Evolutionary conservation across 2,797 vertebrate genomes (phyloP).

Genomic region (Pterois miles): DNA sequence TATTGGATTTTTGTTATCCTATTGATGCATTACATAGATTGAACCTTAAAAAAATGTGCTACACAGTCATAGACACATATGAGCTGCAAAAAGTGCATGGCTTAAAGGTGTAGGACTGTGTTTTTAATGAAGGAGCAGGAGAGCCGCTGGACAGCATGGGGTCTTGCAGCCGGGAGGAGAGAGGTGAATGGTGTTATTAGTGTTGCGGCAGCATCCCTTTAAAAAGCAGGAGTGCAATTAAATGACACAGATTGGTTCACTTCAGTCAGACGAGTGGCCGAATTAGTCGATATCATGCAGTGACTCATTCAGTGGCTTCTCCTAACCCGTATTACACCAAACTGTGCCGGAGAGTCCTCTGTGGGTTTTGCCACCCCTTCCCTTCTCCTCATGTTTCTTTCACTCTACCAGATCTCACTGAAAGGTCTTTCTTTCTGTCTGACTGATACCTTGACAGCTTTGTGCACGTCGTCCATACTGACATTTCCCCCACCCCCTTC

Average conservation of each 20-base stretch:
- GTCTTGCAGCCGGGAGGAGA: slow-evolving; percentile 23
- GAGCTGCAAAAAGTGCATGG: neutral
- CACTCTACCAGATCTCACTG: slow-evolving; percentile 13
- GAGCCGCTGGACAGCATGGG: slow-evolving; percentile 29
- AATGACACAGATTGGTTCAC: slow-evolving; percentile 56
- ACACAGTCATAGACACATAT: neutral
- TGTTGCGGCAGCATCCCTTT: neutral
- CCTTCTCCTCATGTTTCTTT: slow-evolving; percentile 12
- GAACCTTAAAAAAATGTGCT: neutral
- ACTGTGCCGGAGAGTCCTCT: slow-evolving; percentile 47
- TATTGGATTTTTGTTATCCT: neutral
- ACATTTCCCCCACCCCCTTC: slow-evolving; percentile 47
- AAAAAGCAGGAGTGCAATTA: slow-evolving; percentile 57
- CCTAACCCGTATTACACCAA: slow-evolving; percentile 63
- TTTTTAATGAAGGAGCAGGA: slow-evolving; percentile 43
- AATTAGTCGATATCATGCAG: slow-evolving; percentile 60
- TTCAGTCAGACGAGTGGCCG: slow-evolving; percentile 46
- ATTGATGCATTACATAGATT: neutral
- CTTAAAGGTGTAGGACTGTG: slow-evolving; percentile 5
- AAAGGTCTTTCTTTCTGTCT: slow-evolving; percentile 31
- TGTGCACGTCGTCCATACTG: slow-evolving; percentile 48
- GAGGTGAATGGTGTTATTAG: slow-evolving; percentile 50
- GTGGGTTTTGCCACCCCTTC: slow-evolving; percentile 28
- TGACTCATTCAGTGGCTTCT: slow-evolving; percentile 51
- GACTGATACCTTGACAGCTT: slow-evolving; percentile 48